A percentile compares a stretch with the other conserved stretches of the same genome.
Conservation (phyloP, 2,888 invertebrate species). For the Deilephila porcellus region DNA sequence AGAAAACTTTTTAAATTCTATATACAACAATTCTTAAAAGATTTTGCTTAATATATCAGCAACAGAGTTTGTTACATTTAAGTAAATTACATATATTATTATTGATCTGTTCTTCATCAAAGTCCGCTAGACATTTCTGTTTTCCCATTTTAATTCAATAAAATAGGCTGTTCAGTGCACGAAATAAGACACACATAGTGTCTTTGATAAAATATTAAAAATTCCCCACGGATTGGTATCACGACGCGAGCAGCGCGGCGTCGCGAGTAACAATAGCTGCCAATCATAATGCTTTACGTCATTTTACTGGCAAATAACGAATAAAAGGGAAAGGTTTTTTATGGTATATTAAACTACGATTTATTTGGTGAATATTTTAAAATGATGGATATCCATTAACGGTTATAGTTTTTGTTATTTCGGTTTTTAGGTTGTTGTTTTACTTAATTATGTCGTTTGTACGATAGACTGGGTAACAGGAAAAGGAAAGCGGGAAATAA, state of each 20-base stretch:
- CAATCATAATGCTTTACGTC: slow-evolving; percentile 6
- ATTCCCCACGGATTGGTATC: neutral
- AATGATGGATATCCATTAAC: neutral
- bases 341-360: neutral
- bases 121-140: neutral
- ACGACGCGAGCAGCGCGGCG: neutral
- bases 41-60: too few species aligned
- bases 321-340: slow-evolving; percentile 11
- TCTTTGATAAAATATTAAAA: neutral
- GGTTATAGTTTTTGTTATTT: too few species aligned
- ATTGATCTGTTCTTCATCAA: neutral
- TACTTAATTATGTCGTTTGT: too few species aligned
- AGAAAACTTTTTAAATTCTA: too few species aligned
- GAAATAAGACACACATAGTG: neutral
- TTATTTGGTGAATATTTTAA: slow-evolving; percentile 8
- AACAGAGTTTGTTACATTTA: too few species aligned
- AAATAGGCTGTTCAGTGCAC: too few species aligned
- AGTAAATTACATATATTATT: too few species aligned
- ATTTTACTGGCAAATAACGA: neutral
- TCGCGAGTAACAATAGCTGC: neutral
- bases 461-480: too few species aligned
- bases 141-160: neutral
- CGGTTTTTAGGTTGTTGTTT: too few species aligned
- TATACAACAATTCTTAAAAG: too few species aligned
- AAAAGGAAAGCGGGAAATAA: too few species aligned